Conservation (phyloP, 1,140 invertebrate genomes). For the Brachionus manjavacas region DNA sequence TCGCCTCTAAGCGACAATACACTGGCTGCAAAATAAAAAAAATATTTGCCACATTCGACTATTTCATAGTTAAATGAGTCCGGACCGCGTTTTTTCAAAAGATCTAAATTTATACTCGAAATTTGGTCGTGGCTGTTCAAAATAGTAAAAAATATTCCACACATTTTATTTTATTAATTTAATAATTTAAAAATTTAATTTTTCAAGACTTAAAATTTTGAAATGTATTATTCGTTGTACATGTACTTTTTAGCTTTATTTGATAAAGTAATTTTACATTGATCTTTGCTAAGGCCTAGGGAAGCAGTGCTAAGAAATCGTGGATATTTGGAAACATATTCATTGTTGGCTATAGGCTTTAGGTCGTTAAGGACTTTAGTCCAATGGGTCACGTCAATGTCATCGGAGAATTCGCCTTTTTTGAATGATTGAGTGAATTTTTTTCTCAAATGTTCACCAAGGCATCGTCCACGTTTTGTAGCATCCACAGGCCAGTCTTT, state of each 20-base stretch:
- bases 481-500: slow-evolving; percentile 38
- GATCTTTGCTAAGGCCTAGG: background rate
- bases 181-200: background rate
- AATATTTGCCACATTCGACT: background rate
- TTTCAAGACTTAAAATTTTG: background rate
- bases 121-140: background rate
- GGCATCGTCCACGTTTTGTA: slow-evolving; percentile 16
- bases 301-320: slow-evolving; percentile 7
- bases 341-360: slow-evolving; percentile 27
- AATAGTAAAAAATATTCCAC: slow-evolving; percentile 15
- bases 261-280: slow-evolving; percentile 31
- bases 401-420: slow-evolving; percentile 8
- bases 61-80: background rate
- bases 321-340: background rate
- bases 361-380: slow-evolving; percentile 5
- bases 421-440: slow-evolving; percentile 5
- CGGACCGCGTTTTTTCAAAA: slow-evolving; percentile 35
- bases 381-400: slow-evolving; percentile 6
- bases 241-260: slow-evolving; percentile 37
- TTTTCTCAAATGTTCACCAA: slow-evolving; percentile 33
- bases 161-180: slow-evolving; percentile 16
- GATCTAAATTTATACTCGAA: background rate
- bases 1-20: slow-evolving; percentile 28
- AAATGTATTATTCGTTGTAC: background rate
- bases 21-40: slow-evolving; percentile 5